These are phyloP conservation scores for Spilosoma lubricipeda DNA, from an alignment of 2,888 invertebrate genomes.

Conservation along the genomic window DNA sequence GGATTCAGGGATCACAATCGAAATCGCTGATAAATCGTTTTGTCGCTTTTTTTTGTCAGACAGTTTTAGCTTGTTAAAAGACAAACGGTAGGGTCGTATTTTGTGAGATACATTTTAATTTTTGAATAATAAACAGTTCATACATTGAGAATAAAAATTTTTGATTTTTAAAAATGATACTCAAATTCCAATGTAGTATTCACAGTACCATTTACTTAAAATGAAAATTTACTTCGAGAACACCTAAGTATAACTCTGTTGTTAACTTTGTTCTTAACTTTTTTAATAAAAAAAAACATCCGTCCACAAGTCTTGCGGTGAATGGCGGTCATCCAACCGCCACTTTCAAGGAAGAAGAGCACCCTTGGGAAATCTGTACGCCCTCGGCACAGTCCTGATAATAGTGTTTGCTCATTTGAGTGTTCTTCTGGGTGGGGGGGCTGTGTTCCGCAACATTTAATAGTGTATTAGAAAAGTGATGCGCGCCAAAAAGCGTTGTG, in stretches of 20 bases:
- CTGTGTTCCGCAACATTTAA: constrained; percentile 71
- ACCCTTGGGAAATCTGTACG: constrained; percentile 82
- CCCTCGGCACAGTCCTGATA: constrained; percentile 73
- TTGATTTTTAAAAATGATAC: background rate
- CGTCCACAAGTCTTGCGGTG: constrained; percentile 58
- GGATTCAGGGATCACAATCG: constrained; percentile 54
- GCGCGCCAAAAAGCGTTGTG: constrained; percentile 54
- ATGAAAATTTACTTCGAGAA: background rate
- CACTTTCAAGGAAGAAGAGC: constrained; percentile 79
- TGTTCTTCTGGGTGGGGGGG: constrained; percentile 70
- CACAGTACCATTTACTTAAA: background rate
- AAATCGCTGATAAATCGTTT: constrained; percentile 56
- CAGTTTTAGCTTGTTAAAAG: constrained; percentile 27
- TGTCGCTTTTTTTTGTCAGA: constrained; percentile 42
- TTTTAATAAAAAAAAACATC: constrained; percentile 52
- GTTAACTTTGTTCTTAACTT: constrained; percentile 43
- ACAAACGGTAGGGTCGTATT: constrained; percentile 11
- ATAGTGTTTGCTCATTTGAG: constrained; percentile 85
- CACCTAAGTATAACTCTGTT: constrained; percentile 7
- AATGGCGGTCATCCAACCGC: constrained; percentile 76
- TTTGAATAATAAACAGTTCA: background rate
- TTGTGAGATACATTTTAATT: background rate
- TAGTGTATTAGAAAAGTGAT: constrained; percentile 58
- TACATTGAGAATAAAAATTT: no score
- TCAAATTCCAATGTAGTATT: background rate